phyloP scores from a whole-genome alignment of 2,113 vertebrate genomes.

The Phaetusa simplex region DNA sequence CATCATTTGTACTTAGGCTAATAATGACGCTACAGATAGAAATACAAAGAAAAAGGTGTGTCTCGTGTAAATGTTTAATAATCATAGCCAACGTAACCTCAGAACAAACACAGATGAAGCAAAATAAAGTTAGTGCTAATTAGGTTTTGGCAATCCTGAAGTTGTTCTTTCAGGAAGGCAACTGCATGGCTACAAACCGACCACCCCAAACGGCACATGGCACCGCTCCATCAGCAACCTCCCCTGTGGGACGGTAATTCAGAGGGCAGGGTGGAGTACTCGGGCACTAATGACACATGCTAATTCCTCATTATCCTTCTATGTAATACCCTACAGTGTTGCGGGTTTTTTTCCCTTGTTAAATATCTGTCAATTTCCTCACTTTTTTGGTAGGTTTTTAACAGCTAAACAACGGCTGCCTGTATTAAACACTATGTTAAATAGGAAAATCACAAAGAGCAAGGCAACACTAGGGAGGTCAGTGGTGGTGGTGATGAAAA shows the following conservation, averaged over 20 bases:
- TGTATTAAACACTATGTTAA: not conserved
- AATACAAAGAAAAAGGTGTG: not conserved
- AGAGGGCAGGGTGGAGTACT: not conserved
- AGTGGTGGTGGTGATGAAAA: not conserved
- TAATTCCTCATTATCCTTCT: not conserved
- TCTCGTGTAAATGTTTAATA: not conserved
- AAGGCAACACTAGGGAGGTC: not conserved
- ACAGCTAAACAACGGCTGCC: not conserved
- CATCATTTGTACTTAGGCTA: not conserved
- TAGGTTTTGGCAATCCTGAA: not conserved
- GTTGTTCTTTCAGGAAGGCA: not conserved
- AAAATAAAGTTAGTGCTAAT: not conserved
- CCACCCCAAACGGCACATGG: not conserved
- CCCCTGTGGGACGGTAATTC: not conserved
- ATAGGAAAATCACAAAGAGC: not conserved
- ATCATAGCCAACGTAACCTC: not conserved
- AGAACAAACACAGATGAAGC: not conserved
- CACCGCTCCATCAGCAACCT: not conserved
- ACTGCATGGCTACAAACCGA: not conserved
- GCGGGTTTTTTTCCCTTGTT: not conserved
- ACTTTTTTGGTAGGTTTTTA: not conserved
- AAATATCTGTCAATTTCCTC: not conserved
- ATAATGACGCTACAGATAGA: not conserved
- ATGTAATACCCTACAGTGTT: not conserved
- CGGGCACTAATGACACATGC: not conserved